Percentiles rank a stretch among this genome's conserved stretches.
phyloP scores from a whole-genome alignment of 2,888 invertebrate genomes.

The Sarcophaga rosellei region DNA sequence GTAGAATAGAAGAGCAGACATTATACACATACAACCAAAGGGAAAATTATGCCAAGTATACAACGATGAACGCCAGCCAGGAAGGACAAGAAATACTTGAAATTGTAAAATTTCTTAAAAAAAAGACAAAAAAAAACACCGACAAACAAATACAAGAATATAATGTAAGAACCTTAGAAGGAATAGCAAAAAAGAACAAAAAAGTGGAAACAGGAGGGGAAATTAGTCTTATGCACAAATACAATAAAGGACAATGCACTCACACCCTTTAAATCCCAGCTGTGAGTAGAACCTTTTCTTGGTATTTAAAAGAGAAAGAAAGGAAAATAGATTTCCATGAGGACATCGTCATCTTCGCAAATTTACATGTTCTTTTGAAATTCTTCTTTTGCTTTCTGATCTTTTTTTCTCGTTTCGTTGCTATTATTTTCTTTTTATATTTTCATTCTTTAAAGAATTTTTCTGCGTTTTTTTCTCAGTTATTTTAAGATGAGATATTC shows the following conservation, averaged over 20 bases:
- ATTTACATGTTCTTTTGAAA: constrained; percentile 47
- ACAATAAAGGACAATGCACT: not conserved
- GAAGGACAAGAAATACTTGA: constrained; percentile 5
- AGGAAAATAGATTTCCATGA: constrained; percentile 46
- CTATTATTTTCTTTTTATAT: not conserved
- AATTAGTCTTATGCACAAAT: not conserved
- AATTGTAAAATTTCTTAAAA: not conserved
- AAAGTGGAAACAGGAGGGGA: not conserved
- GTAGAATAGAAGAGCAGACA: not conserved
- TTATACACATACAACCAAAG: not conserved
- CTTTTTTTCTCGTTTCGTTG: not conserved
- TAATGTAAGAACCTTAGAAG: not conserved
- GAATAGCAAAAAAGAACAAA: not conserved
- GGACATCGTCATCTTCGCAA: constrained; percentile 46
- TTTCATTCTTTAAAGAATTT: not conserved
- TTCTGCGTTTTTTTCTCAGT: not conserved
- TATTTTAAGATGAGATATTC: too few species aligned
- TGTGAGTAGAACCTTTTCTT: constrained; percentile 11
- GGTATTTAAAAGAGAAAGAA: constrained; percentile 38
- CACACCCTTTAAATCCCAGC: not conserved
- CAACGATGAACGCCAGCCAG: not conserved
- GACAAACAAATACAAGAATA: not conserved
- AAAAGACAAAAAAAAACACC: not conserved
- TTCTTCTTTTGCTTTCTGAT: not conserved
- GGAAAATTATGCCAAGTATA: constrained; percentile 14